These are phyloP conservation scores for Hycleus cichorii DNA, from an alignment of 1,140 invertebrate genomes.

Conservation along the genomic window DNA sequence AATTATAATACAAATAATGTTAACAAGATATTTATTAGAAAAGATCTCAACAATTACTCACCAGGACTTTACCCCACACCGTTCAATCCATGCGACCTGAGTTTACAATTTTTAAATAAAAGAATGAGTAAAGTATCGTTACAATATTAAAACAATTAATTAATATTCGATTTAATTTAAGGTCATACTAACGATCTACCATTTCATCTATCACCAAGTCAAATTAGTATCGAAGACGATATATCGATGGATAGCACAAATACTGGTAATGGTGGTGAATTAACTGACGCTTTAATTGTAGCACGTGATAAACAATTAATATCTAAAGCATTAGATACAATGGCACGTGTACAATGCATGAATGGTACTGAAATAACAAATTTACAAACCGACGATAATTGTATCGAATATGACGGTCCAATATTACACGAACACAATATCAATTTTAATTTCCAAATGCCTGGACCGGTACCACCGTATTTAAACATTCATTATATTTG, in stretches of 20 bases:
- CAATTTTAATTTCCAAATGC: constrained; percentile 73
- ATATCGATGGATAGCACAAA: constrained; percentile 48
- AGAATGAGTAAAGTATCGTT: constrained; percentile 28
- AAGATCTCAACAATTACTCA: constrained; percentile 39
- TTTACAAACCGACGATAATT: constrained; percentile 29
- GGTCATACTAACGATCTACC: constrained; percentile 18
- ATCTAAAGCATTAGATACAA: constrained; percentile 67
- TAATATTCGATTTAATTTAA: too few species aligned
- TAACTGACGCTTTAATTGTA: constrained; percentile 50
- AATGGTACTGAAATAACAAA: constrained; percentile 31
- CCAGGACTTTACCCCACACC: constrained; percentile 30
- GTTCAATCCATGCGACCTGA: constrained; percentile 36
- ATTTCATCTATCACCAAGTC: constrained; percentile 37
- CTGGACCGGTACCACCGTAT: constrained; percentile 71
- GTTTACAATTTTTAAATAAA: constrained; percentile 32
- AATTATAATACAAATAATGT: constrained; percentile 26
- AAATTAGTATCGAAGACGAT: constrained; percentile 53
- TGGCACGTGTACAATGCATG: constrained; percentile 51
- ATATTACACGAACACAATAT: constrained; percentile 61
- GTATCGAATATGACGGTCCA: constrained; percentile 48
- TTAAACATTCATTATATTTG: constrained; percentile 86
- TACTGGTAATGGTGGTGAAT: constrained; percentile 47
- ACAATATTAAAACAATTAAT: not conserved
- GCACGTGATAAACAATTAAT: constrained; percentile 62
- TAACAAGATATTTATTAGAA: constrained; percentile 43